Percentiles rank a stretch among this genome's conserved stretches.
Conservation (phyloP, 2,888 invertebrate species). For the Troglohyphantes excavatus region DNA sequence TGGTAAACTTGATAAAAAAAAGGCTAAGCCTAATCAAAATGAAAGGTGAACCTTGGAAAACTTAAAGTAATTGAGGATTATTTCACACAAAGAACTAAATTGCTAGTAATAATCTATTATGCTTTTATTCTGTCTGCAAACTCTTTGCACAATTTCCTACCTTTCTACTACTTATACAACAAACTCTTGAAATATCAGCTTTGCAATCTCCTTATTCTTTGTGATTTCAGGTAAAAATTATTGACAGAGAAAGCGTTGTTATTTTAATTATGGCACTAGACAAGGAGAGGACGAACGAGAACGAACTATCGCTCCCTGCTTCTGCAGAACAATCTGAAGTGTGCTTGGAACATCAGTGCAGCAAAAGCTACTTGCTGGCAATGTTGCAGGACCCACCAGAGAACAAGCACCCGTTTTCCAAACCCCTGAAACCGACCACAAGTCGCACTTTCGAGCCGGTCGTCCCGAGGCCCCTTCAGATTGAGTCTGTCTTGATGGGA, state of each 20-base stretch:
- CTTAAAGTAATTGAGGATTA: too few relatives aligned
- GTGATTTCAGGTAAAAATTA: constrained; percentile 48
- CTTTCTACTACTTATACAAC: background rate
- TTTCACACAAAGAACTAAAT: background rate
- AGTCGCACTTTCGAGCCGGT: background rate
- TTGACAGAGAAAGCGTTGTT: constrained; percentile 17
- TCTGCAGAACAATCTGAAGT: constrained; percentile 21
- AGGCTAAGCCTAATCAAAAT: too few relatives aligned
- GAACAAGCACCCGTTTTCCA: background rate
- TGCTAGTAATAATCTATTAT: background rate
- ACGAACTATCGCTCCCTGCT: background rate
- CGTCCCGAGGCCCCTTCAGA: background rate
- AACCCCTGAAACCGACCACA: background rate
- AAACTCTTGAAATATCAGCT: constrained; percentile 12
- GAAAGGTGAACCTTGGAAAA: too few relatives aligned
- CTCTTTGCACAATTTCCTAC: background rate
- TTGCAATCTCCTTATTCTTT: constrained; percentile 46
- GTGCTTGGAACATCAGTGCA: constrained; percentile 32
- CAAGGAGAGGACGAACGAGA: background rate
- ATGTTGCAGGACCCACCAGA: constrained; percentile 42
- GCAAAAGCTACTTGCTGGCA: constrained; percentile 35
- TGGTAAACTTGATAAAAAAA: background rate
- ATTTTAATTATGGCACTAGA: constrained; percentile 19
- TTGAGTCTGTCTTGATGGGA: background rate
- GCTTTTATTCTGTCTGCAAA: background rate